A percentile compares a stretch with the other conserved stretches of the same genome.
Evolutionary conservation across 2,888 invertebrate genomes (phyloP).

Genomic region (Drosophila koepferae): DNA sequence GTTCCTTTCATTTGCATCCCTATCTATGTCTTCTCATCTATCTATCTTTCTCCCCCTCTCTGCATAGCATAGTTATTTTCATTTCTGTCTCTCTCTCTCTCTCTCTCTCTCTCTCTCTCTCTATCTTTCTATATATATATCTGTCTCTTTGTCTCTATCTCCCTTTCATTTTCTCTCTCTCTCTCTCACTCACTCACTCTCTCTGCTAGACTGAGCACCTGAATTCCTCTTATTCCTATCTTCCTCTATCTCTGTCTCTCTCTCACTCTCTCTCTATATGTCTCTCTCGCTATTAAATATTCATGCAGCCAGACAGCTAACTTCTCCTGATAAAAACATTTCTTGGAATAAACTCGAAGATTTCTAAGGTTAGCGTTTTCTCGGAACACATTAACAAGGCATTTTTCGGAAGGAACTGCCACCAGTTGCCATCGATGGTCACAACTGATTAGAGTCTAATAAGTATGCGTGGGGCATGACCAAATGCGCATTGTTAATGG

Average conservation of each 20-base stretch:
- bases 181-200: background rate
- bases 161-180: too few relatives aligned
- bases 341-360: background rate
- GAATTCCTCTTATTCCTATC: background rate
- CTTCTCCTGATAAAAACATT: background rate
- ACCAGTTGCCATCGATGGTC: constrained; percentile 74
- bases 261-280: background rate
- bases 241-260: too few relatives aligned
- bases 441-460: constrained; percentile 77
- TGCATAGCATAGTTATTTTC: too few relatives aligned
- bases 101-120: background rate
- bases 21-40: background rate
- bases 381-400: constrained; percentile 22
- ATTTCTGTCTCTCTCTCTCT: background rate
- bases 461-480: constrained; percentile 76
- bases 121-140: too few relatives aligned
- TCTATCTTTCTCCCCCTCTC: background rate
- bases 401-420: constrained; percentile 24
- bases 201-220: background rate
- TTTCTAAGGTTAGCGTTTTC: too few relatives aligned
- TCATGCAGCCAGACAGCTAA: background rate
- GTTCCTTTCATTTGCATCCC: too few relatives aligned
- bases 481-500: constrained; percentile 67
- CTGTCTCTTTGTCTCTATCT: too few relatives aligned
- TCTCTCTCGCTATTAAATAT: background rate